Percentiles rank a stretch among this genome's conserved stretches.
phyloP scores from a whole-genome alignment of 2,888 invertebrate species.

The Heliconius ismenius region DNA sequence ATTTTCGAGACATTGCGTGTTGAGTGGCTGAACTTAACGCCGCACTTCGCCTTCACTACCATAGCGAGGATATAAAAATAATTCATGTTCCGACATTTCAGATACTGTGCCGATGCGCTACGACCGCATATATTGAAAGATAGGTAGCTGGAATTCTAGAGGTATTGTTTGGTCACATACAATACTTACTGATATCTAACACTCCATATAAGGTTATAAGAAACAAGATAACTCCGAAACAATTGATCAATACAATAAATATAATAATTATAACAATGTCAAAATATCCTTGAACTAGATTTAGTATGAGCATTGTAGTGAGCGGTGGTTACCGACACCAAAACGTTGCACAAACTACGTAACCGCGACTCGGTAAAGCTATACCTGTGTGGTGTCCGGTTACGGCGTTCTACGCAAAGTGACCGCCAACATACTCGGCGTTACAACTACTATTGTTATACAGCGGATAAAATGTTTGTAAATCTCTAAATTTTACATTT shows the following conservation, averaged over 20 bases:
- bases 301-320: conserved; percentile 46
- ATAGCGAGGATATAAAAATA: too few relatives aligned
- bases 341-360: conserved; percentile 63
- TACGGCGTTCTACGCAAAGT: conserved; percentile 60
- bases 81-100: background rate
- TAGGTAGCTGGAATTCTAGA: too few relatives aligned
- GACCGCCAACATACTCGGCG: conserved; percentile 56
- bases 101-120: background rate
- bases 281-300: conserved; percentile 36
- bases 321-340: conserved; percentile 52
- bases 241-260: background rate
- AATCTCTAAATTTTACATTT: background rate
- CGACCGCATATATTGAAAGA: background rate
- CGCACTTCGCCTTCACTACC: too few relatives aligned
- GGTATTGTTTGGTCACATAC: background rate
- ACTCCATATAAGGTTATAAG: conserved; percentile 14
- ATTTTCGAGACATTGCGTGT: too few relatives aligned
- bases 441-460: background rate
- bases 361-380: conserved; percentile 67
- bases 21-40: too few relatives aligned
- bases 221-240: background rate
- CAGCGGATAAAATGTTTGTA: background rate
- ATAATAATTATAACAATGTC: background rate
- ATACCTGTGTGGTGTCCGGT: conserved; percentile 56
- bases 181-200: background rate